These are phyloP conservation scores for Epirrhoe alternata DNA, from an alignment of 2,888 invertebrate genomes.

Conservation along the genomic window DNA sequence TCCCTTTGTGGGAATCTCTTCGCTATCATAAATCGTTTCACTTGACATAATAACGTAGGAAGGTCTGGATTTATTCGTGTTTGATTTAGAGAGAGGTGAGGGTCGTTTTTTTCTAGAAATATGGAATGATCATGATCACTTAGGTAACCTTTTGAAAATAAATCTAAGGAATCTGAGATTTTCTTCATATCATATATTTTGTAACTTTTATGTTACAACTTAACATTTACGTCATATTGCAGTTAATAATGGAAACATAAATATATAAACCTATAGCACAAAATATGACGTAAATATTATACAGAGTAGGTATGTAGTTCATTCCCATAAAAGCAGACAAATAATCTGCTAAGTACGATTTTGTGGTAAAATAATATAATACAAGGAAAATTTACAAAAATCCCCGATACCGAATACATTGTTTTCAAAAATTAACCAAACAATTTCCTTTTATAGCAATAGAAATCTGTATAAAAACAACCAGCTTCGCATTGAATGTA, in stretches of 20 bases:
- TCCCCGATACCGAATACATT: background rate
- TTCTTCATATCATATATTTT: background rate
- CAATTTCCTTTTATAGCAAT: background rate
- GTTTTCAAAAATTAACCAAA: background rate
- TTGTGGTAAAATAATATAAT: background rate
- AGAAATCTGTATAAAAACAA: slow-evolving; percentile 4
- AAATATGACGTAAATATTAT: too few relatives aligned
- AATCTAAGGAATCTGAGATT: slow-evolving; percentile 23
- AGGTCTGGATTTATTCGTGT: slow-evolving; percentile 80
- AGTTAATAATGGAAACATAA: too few relatives aligned
- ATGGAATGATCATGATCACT: slow-evolving; percentile 50
- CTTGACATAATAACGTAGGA: slow-evolving; percentile 82
- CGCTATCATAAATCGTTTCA: slow-evolving; percentile 81
- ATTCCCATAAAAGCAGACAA: too few relatives aligned
- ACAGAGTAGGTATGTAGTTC: too few relatives aligned
- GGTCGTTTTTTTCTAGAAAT: slow-evolving; percentile 62
- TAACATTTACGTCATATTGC: too few relatives aligned
- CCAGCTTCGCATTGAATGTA: slow-evolving; percentile 12
- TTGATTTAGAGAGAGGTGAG: slow-evolving; percentile 76
- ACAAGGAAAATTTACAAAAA: too few relatives aligned
- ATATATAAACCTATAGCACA: too few relatives aligned
- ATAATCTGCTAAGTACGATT: background rate
- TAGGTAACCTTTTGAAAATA: slow-evolving; percentile 53
- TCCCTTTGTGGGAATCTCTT: slow-evolving; percentile 76
- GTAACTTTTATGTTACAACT: background rate